These are phyloP conservation scores for Ichneumoninae sp. DNA, from an alignment of 2,888 invertebrate genomes.

Conservation along the genomic window DNA sequence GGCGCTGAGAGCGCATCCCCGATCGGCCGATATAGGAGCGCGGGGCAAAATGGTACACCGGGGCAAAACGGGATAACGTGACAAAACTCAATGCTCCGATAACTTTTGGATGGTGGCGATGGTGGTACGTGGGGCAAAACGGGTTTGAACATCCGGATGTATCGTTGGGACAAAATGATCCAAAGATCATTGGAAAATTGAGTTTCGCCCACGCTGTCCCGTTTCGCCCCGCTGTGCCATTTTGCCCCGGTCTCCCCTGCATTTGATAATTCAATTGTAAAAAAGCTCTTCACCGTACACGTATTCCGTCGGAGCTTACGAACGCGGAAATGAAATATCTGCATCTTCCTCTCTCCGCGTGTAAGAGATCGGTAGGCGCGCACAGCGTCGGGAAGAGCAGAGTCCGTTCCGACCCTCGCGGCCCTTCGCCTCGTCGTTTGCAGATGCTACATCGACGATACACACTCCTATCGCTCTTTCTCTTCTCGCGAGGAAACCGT, in stretches of 20 bases:
- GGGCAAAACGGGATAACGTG: too few species aligned
- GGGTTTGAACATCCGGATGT: too few species aligned
- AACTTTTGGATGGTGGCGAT: too few species aligned
- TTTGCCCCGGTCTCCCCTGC: too few species aligned
- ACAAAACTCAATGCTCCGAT: too few species aligned
- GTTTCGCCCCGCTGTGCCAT: too few species aligned
- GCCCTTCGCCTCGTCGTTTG: slow-evolving; percentile 52
- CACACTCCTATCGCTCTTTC: slow-evolving; percentile 35
- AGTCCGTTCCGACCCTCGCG: slow-evolving; percentile 57
- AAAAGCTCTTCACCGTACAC: neutral
- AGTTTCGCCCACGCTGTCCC: too few species aligned
- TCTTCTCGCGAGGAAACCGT: slow-evolving; percentile 23
- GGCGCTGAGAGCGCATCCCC: neutral
- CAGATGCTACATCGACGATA: slow-evolving; percentile 69
- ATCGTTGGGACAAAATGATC: too few species aligned
- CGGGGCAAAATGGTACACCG: too few species aligned
- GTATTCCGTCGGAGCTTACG: slow-evolving; percentile 55
- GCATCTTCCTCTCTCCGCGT: slow-evolving; percentile 12
- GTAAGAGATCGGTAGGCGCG: slow-evolving; percentile 50
- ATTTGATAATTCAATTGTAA: slow-evolving; percentile 60
- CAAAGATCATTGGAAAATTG: too few species aligned
- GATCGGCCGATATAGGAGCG: slow-evolving; percentile 34
- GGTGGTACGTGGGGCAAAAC: too few species aligned
- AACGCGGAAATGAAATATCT: slow-evolving; percentile 64
- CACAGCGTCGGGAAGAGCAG: slow-evolving; percentile 21